Base-by-base conservation (phyloP, 2,888 invertebrate genomes). In the Scelioninae gen. 1 region DNA sequence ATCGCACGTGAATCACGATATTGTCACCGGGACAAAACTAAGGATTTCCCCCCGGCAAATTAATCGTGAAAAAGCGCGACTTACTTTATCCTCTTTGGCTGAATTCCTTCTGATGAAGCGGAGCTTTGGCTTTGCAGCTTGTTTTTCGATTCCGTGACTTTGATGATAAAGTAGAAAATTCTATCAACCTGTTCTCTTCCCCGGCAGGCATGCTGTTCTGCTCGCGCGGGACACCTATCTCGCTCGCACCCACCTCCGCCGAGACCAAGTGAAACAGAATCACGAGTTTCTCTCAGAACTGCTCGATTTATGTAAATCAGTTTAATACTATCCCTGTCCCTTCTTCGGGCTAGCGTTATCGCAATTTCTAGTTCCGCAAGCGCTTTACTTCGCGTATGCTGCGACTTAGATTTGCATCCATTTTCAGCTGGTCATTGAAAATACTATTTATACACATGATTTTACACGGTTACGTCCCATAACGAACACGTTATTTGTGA, bases 221-320 rank as follows among this genome's bases (percentile, higher is more conserved):
- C 40, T 38, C 66, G 7, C 53, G 47, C 62, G 45, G 72, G 56
- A 66, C 60, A 47, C 49, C 34, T 51, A 40, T 10, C 40, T 71
- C 69, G 40, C 76, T 60, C 68, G 76, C 43, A 4, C 45, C 34
- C n/a, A 23, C 40, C 32, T 49, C 60, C 66, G 55, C 13, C 65
- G 81, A 78, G 82, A 71, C 82, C 75, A 60, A 80, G 79, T 65
- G 79, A 76, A 83, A 83, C 78, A 83, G 76, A 84, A 84, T 84
- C 81, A 81, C 78, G 77, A 81, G 81, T 81, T 83, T 72, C 84
- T 78, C 84, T 81, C 84, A 40, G 66, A 77, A 69, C 81, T 74
- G 81, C 81, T 87, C 86, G 84, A 87, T 88, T 88, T 89, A 88
- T 89, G 88, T 86, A 88, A 88, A 90, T 89, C 89, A 87, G 87